Conservation (phyloP, 2,113 vertebrate species). For the Corythoichthys intestinalis region DNA sequence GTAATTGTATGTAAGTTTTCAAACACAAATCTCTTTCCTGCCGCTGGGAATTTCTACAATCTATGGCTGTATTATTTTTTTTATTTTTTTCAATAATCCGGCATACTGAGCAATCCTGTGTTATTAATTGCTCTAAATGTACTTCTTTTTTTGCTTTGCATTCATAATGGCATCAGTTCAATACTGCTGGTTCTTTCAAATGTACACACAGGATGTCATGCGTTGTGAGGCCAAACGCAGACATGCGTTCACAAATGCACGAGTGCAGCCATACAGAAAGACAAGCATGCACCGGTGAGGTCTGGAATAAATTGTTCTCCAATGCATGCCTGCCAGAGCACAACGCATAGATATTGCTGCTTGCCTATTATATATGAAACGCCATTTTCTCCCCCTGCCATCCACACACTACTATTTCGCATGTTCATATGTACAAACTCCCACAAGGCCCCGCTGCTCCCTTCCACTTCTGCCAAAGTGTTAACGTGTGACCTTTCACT, state of each 20-base stretch:
- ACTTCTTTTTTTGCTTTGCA: neutral
- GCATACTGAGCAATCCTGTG: neutral
- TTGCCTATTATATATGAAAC: neutral
- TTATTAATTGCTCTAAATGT: neutral
- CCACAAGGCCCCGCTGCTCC: conserved; percentile 7
- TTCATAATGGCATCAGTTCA: neutral
- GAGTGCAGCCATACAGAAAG: neutral
- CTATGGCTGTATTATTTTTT: neutral
- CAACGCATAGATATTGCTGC: neutral
- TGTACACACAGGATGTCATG: neutral
- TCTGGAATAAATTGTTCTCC: conserved; percentile 2
- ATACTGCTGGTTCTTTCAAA: neutral
- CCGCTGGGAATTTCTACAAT: neutral
- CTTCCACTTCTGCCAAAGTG: conserved; percentile 39
- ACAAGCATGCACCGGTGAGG: conserved; percentile 1
- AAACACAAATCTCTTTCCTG: neutral
- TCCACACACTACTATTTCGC: neutral
- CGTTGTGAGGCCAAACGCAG: neutral
- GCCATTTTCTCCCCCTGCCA: neutral
- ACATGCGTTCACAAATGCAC: neutral
- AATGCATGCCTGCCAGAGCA: neutral
- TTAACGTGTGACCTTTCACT: conserved; percentile 49
- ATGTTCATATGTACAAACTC: conserved; percentile 5
- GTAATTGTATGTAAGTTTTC: neutral
- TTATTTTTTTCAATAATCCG: neutral